These are phyloP conservation scores for Globicephala melas DNA, from an alignment of 2,113 vertebrate species.

Conservation along the genomic window DNA sequence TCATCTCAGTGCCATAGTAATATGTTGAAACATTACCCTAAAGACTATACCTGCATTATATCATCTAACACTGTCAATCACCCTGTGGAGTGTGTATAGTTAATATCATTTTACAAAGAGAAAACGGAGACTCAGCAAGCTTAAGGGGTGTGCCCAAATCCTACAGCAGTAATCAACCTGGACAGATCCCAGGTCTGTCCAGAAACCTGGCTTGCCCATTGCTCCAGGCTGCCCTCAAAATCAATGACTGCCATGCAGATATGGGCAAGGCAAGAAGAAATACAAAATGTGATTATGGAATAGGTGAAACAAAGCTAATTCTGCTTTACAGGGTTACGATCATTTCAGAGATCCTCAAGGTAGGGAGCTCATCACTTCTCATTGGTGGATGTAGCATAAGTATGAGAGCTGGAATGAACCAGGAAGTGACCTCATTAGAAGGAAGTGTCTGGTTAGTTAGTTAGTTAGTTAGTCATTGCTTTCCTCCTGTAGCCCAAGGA, in stretches of 20 bases:
- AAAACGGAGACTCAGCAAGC: not conserved
- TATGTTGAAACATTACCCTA: not conserved
- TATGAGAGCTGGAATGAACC: not conserved
- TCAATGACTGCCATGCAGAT: not conserved
- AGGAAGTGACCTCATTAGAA: not conserved
- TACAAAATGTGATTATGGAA: not conserved
- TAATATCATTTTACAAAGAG: not conserved
- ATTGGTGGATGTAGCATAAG: fast-evolving
- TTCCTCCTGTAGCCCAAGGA: not conserved
- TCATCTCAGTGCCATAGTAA: not conserved
- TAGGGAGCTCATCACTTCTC: fast-evolving
- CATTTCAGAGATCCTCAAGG: not conserved
- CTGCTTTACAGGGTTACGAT: not conserved
- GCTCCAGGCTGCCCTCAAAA: not conserved
- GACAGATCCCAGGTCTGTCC: not conserved
- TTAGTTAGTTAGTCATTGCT: not conserved
- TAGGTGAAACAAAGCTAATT: not conserved
- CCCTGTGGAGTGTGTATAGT: not conserved
- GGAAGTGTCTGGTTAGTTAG: not conserved
- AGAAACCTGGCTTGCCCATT: not conserved
- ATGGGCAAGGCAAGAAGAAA: not conserved
- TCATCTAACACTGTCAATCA: not conserved
- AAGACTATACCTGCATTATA: not conserved
- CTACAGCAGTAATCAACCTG: not conserved
- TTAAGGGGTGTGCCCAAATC: not conserved